These are phyloP conservation scores for Spongia lamella DNA, from an alignment of 37 sponge, comb jelly and placozoan genomes.

Conservation along the genomic window DNA sequence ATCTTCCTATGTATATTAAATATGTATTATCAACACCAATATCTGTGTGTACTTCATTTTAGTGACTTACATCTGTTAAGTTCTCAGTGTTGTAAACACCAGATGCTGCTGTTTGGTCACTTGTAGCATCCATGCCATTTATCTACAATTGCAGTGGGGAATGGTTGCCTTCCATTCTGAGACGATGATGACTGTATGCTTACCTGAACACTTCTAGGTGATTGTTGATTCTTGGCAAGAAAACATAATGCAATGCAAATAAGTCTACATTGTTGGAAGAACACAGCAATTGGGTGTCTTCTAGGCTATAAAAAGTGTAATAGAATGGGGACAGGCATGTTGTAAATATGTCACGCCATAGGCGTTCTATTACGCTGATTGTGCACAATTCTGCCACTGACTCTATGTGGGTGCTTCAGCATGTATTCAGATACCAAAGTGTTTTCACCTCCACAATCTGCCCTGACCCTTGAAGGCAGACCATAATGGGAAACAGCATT, in stretches of 20 bases:
- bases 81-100: too few species aligned
- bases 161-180: too few species aligned
- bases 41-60: too few species aligned
- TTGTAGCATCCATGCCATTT: too few species aligned
- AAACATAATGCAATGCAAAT: slow-evolving; percentile 38
- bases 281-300: slow-evolving; percentile 19
- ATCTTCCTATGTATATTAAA: too few species aligned
- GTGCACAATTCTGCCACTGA: slow-evolving; percentile 56
- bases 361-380: slow-evolving; percentile 52
- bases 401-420: slow-evolving; percentile 43
- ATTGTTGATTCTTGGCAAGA: slow-evolving; percentile 33
- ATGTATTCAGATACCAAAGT: slow-evolving; percentile 34
- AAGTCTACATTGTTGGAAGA: slow-evolving; percentile 21
- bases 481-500: slow-evolving; percentile 31
- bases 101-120: too few species aligned
- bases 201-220: too few species aligned
- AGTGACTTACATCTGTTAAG: too few species aligned
- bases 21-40: too few species aligned
- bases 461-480: slow-evolving; percentile 62
- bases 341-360: slow-evolving; percentile 51
- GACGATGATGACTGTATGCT: too few species aligned
- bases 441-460: too few species aligned
- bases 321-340: slow-evolving; percentile 30
- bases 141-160: too few species aligned
- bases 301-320: slow-evolving; percentile 9